Evolutionary conservation across 2,113 vertebrate genomes (phyloP).

Genomic region (Stomatorhinus ivindoensis): DNA sequence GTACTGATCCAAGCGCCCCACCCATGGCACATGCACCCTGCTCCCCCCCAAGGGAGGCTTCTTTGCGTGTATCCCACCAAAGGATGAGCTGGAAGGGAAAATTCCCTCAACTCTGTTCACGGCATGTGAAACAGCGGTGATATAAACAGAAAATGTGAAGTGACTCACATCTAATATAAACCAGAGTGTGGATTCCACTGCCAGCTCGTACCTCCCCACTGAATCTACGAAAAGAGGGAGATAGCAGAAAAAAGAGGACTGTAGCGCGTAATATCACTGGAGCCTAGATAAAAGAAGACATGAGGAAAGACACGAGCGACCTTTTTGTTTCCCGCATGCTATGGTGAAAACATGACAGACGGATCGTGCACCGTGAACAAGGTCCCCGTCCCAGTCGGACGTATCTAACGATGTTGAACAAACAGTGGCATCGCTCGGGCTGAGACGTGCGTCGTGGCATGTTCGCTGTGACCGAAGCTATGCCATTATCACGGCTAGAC

Average conservation of each 20-base stretch:
- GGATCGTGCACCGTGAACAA: not conserved
- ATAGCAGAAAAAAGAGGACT: slow-evolving; percentile 25
- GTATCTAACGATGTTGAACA: not conserved
- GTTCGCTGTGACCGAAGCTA: not conserved
- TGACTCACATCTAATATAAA: slow-evolving; percentile 72
- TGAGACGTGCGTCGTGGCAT: not conserved
- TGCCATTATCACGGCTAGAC: not conserved
- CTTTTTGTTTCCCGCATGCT: slow-evolving; percentile 38
- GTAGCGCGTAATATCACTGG: slow-evolving; percentile 47
- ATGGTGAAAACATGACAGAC: not conserved
- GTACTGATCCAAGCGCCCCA: not conserved
- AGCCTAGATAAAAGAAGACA: slow-evolving; percentile 27
- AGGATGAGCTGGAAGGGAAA: slow-evolving; percentile 9
- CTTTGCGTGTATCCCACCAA: not conserved
- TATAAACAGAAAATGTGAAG: slow-evolving; percentile 58
- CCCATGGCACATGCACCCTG: not conserved
- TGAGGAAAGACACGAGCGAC: not conserved
- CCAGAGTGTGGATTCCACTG: slow-evolving; percentile 54
- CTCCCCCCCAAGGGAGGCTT: not conserved
- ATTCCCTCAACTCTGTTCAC: slow-evolving; percentile 52
- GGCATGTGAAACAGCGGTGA: slow-evolving; percentile 44
- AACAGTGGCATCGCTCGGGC: not conserved
- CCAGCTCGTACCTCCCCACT: slow-evolving; percentile 54
- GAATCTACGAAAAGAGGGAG: slow-evolving; percentile 61
- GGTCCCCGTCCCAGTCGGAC: not conserved